Conservation (phyloP, 1,140 invertebrate species). For the Nephila pilipes region DNA sequence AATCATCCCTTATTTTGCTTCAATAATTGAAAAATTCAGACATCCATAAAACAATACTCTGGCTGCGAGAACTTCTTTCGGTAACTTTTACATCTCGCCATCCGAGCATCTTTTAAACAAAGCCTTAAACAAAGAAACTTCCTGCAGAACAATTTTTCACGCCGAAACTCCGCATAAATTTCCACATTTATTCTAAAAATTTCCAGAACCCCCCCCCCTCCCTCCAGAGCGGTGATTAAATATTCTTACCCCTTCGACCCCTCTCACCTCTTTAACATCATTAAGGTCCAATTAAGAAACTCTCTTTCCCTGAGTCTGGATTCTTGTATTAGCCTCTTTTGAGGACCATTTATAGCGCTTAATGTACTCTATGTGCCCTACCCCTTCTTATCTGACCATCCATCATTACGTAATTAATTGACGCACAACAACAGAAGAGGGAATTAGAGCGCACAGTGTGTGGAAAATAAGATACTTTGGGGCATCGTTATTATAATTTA, state of each 20-base stretch:
- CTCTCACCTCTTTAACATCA: slow-evolving; percentile 37
- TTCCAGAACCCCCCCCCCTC: neutral
- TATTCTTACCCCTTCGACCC: slow-evolving; percentile 7
- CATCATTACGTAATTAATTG: slow-evolving; percentile 32
- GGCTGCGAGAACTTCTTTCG: too few relatives aligned
- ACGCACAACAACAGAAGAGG: neutral
- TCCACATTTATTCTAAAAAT: neutral
- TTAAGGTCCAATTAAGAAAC: slow-evolving; percentile 31
- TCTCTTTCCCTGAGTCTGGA: neutral
- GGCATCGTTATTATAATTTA: slow-evolving; percentile 5
- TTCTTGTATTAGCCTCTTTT: slow-evolving; percentile 29
- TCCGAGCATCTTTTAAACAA: too few relatives aligned
- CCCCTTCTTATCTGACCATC: slow-evolving; percentile 2
- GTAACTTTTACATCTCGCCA: too few relatives aligned
- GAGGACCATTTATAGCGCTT: slow-evolving; percentile 23
- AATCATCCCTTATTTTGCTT: too few relatives aligned
- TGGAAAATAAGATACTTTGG: neutral
- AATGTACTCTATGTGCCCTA: neutral
- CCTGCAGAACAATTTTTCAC: neutral
- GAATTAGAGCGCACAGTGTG: neutral
- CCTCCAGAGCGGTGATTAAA: slow-evolving; percentile 1
- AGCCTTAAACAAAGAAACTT: too few relatives aligned
- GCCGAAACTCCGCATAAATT: neutral
- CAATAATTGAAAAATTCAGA: too few relatives aligned
- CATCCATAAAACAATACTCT: too few relatives aligned